Evolutionary conservation across 2,888 invertebrate genomes (phyloP).

Genomic region (Dendrolimus houi): DNA sequence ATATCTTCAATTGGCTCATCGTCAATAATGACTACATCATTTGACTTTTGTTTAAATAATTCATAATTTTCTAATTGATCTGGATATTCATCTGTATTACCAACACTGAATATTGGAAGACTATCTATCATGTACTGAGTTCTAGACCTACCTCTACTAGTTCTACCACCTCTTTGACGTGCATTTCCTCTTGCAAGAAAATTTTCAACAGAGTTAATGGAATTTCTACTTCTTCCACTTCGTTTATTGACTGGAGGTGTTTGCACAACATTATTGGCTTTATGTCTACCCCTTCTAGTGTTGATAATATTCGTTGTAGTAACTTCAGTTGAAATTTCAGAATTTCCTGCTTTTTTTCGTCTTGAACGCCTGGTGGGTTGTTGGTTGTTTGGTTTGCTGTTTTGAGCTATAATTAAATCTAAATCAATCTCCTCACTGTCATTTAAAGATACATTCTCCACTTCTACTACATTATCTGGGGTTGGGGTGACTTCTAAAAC

Average conservation of each 20-base stretch:
- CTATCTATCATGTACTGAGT: neutral
- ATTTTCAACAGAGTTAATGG: too few species aligned
- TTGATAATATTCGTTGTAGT: neutral
- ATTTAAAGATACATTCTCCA: constrained; percentile 14
- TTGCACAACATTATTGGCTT: neutral
- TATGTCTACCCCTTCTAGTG: neutral
- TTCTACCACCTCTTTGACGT: neutral
- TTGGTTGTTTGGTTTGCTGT: constrained; percentile 7
- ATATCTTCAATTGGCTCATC: constrained; percentile 39
- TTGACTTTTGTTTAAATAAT: constrained; percentile 29
- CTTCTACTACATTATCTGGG: constrained; percentile 5
- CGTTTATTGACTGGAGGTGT: neutral
- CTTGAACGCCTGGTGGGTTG: neutral
- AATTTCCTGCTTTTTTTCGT: neutral
- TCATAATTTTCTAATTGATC: constrained; percentile 37
- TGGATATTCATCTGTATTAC: constrained; percentile 52
- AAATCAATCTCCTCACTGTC: constrained; percentile 24
- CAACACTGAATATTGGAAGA: constrained; percentile 38
- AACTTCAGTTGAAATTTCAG: neutral
- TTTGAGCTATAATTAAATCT: constrained; percentile 26
- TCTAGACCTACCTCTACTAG: neutral
- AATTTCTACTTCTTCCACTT: neutral
- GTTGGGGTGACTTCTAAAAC: neutral
- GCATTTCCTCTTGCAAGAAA: too few species aligned
- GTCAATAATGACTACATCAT: constrained; percentile 21